Evolutionary conservation across 2,797 vertebrate genomes (phyloP), one percentile per base, ranked within the genome.

Genomic region (Coccyzus lansbergi): DNA sequence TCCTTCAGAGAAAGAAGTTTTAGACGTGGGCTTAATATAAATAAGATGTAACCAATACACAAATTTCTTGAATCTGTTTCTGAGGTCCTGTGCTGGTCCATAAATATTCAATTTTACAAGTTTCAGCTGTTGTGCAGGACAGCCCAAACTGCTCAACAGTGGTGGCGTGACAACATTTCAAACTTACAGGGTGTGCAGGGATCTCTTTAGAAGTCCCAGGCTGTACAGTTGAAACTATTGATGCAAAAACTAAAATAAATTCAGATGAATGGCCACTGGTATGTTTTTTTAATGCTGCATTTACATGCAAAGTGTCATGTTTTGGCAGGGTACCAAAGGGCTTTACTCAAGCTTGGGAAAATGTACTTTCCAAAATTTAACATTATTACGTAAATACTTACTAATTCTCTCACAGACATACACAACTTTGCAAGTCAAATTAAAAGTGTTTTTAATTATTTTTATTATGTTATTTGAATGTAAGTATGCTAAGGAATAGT

Each of bases 221-320:
- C 5, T 56, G 8, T 34, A 28, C 25, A 86, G 36, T 4, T 48
- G 42, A 75, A 93, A 80, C 22, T 19, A 48, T 21, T 6, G 7
- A 6, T 24, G 21, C 18, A 31, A 67, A 59, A 51, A 2, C 7
- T 26, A 42, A 63, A 10, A 51, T 5, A 10, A 59, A 6, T 51
- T 16, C 48, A 55, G 17, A 7, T 76, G 56, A 56, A 28, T 8
- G n/a, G 12, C 19, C 20, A 22, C 5, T 31, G 17, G 46, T 21
- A 11, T 2, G 6, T 13, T 21, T 42, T 31, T 16, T 26, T 1
- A 28, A 38, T 29, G 0, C 60, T 31, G 2, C 0, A 40, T 81
- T 74, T 84, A 6, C 6, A 42, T 2, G 2, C 2, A 12, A 70
- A 33, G 2, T 2, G 2, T n/a, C 20, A 5, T 36, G 38, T 76